A percentile compares a stretch with the other conserved stretches of the same genome.
These are phyloP conservation scores for Phyto melanocephala DNA, from an alignment of 2,888 invertebrate species.

Conservation along the genomic window DNA sequence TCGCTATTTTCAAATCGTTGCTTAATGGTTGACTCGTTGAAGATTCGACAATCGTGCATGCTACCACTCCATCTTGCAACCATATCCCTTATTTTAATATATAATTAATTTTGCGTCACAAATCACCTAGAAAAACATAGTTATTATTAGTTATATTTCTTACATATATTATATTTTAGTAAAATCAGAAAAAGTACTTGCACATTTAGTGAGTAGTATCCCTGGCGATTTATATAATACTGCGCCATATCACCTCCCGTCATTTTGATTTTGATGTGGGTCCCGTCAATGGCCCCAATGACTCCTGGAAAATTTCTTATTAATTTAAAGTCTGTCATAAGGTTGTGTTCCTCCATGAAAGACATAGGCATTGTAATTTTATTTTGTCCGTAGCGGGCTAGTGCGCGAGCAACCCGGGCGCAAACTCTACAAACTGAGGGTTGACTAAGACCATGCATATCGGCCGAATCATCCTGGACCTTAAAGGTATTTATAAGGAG, in stretches of 20 bases:
- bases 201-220: slow-evolving; percentile 1
- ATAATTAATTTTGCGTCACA: slow-evolving; percentile 17
- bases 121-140: not conserved
- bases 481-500: too few relatives aligned
- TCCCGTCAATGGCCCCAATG: not conserved
- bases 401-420: not conserved
- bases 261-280: not conserved
- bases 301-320: not conserved
- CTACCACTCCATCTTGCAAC: slow-evolving; percentile 18
- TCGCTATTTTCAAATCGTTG: slow-evolving; percentile 5
- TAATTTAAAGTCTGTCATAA: not conserved
- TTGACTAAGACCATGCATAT: not conserved
- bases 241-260: not conserved
- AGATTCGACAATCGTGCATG: slow-evolving; percentile 5
- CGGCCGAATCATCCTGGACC: too few relatives aligned
- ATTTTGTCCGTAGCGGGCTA: not conserved
- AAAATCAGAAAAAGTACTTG: not conserved
- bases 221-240: not conserved
- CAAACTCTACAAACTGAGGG: slow-evolving; percentile 11
- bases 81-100: slow-evolving; percentile 5
- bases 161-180: not conserved
- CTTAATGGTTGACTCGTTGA: slow-evolving; percentile 9
- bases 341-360: not conserved
- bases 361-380: not conserved
- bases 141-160: not conserved